Evolutionary conservation across 1,140 invertebrate genomes (phyloP), one percentile per base, ranked within the genome.

Genomic region (Pseudomyrmex concolor): DNA sequence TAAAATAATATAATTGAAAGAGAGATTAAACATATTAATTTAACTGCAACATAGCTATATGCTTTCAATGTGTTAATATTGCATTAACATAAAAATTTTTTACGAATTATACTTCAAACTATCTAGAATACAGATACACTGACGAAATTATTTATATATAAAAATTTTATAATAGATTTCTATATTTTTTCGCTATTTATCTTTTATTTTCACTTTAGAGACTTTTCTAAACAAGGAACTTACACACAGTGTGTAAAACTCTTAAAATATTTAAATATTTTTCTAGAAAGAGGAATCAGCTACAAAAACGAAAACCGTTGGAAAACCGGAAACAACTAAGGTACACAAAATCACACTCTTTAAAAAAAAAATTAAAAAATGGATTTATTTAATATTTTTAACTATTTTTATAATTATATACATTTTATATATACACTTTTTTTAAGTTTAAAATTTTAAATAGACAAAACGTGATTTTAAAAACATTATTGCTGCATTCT

Each of bases 321-420:
- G 63, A 60, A 91, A 90, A 86, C 55, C 72, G 1, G 82, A 89
- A 86, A 55, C 90, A 89, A 55, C 81, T 25, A 83, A 87, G 83
- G 88, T 89, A 87, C 57, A 78, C 25, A 25, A 84, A 83, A 51
- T 2, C 43, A 70, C 19, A 76, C 13, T 68, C 13, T 25, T 12
- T 45, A 43, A 45, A n/a, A 5, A 43, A 64, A 19, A 43, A 78
- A 34, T 34, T 15, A 7, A 10, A 45, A 17, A 10, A 19, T 59
- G 12, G 12, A 78, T 34, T 34, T 5, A 25, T 76, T 57, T 57
- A 67, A 60, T 34, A 80, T 50, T 64, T 59, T 60, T 64, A 17
- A 48, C 0, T 57, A 25, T 15, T 17, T n/a, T 17, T 10, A 48
- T 19, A 57, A 59, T 71, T 70, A 70, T 15, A 59, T 80, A 34